Conservation (phyloP, 2,797 vertebrate genomes). For the Microchirus variegatus region DNA sequence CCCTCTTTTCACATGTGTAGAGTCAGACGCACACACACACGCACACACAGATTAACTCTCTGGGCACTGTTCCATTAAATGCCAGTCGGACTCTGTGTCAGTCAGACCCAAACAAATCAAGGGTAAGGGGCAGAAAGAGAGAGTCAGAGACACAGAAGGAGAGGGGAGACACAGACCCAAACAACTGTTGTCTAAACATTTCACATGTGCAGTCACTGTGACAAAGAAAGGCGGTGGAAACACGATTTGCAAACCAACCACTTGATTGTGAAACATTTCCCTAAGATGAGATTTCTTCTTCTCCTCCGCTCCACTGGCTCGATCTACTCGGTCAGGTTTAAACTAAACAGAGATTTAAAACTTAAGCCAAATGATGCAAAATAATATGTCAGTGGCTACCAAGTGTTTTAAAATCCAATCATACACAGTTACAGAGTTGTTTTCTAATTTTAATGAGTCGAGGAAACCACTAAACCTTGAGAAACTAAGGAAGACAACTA, state of each 20-base stretch:
- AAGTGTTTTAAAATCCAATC: too few relatives aligned
- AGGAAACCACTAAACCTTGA: too few relatives aligned
- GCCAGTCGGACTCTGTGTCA: constrained; percentile 35
- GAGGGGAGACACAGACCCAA: constrained; percentile 26
- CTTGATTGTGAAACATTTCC: constrained; percentile 45
- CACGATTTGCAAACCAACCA: constrained; percentile 55
- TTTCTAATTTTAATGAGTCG: too few relatives aligned
- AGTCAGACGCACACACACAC: constrained; percentile 33
- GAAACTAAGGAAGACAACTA: too few relatives aligned
- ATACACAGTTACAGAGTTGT: too few relatives aligned
- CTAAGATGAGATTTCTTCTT: constrained; percentile 14
- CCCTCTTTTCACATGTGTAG: constrained; percentile 45
- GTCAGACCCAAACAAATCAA: constrained; percentile 30
- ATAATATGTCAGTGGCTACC: too few relatives aligned
- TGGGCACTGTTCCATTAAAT: constrained; percentile 55
- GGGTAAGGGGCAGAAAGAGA: constrained; percentile 1
- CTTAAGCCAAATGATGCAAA: too few relatives aligned
- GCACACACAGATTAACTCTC: constrained; percentile 32
- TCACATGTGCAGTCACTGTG: constrained; percentile 45
- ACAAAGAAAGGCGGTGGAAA: constrained; percentile 34
- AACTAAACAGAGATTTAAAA: too few relatives aligned
- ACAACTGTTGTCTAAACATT: constrained; percentile 45
- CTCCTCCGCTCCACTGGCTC: too few relatives aligned
- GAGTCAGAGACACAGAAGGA: constrained; percentile 18
- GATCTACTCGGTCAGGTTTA: too few relatives aligned